Evolutionary conservation across 64 coral and sea anemone genomes (phyloP).

Genomic region (Stylophora pistillata): DNA sequence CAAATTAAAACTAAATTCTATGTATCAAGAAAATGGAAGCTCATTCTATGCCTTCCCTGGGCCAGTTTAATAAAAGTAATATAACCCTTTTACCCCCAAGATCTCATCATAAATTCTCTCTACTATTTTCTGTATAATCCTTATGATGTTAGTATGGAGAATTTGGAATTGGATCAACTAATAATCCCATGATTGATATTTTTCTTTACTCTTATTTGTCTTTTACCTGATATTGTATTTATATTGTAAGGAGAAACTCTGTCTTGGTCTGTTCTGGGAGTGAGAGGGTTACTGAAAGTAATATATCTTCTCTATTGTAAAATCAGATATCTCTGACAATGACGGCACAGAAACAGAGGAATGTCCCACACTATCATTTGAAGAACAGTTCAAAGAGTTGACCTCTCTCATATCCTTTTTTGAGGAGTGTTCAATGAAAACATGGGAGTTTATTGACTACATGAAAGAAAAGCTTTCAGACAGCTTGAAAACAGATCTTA

Average conservation of each 20-base stretch:
- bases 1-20: no score
- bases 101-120: no score
- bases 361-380: not conserved
- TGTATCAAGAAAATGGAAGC: no score
- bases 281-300: not conserved
- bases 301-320: not conserved
- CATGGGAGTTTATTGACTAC: not conserved
- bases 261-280: no score
- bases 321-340: not conserved
- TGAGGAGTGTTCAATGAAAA: slow-evolving; percentile 8
- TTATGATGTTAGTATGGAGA: no score
- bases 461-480: not conserved
- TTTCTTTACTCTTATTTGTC: no score
- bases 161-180: no score
- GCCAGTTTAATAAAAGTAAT: not conserved
- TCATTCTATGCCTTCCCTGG: not conserved
- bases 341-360: not conserved
- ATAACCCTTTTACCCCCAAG: no score
- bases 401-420: slow-evolving; percentile 32
- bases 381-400: slow-evolving; percentile 23
- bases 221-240: no score
- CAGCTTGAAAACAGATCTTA: slow-evolving; percentile 23
- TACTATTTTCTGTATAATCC: no score
- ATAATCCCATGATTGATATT: no score
- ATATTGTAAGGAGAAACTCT: no score